Evolutionary conservation across 64 coral and sea anemone genomes (phyloP).

Genomic region (Catalaphyllia jardinei): DNA sequence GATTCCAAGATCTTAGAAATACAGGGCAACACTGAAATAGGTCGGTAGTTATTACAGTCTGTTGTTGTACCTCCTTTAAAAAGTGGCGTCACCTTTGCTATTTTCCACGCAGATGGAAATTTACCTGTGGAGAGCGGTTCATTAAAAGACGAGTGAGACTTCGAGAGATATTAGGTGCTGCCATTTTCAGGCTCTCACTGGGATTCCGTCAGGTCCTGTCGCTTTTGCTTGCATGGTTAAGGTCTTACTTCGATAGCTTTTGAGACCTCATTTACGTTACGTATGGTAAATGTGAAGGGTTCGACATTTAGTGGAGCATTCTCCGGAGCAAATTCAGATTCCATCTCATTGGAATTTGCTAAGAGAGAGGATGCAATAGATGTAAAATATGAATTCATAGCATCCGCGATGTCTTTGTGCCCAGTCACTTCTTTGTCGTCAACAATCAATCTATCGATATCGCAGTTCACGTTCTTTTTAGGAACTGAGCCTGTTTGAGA

Average conservation of each 20-base stretch:
- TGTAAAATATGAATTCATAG: slow-evolving; percentile 31
- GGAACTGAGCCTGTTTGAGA: slow-evolving; percentile 41
- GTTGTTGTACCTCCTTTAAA: background rate
- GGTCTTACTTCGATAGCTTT: slow-evolving; percentile 10
- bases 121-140: slow-evolving; percentile 2
- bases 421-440: slow-evolving; percentile 42
- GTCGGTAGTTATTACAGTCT: slow-evolving; percentile 39
- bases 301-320: background rate
- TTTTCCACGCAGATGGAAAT: slow-evolving; percentile 46
- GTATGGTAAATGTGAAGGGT: background rate
- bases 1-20: slow-evolving; percentile 11
- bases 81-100: slow-evolving; percentile 27
- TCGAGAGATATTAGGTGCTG: background rate
- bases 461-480: background rate
- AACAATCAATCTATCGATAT: slow-evolving; percentile 44
- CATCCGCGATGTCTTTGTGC: slow-evolving; percentile 14
- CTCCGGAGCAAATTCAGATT: background rate
- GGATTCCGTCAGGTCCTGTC: slow-evolving; percentile 44
- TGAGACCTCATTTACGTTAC: background rate
- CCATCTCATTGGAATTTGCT: background rate
- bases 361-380: slow-evolving; percentile 20
- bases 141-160: slow-evolving; percentile 45
- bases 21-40: slow-evolving; percentile 16
- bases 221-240: slow-evolving; percentile 26
- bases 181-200: slow-evolving; percentile 9